phyloP scores from a whole-genome alignment of 1,140 invertebrate genomes.

The Formica exsecta region DNA sequence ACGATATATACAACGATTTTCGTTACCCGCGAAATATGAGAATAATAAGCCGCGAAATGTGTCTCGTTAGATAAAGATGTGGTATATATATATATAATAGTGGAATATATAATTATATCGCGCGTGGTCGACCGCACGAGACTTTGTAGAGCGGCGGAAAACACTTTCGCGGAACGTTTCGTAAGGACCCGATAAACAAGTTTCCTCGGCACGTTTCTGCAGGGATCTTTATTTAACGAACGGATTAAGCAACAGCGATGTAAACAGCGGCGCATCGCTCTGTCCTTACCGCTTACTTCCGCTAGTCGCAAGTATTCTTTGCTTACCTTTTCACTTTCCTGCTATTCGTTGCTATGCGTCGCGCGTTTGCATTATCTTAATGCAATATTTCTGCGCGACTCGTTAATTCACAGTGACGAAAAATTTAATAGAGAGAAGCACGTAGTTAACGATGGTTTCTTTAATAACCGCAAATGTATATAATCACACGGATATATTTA shows the following conservation, averaged over 20 bases:
- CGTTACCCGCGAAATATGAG: slow-evolving; percentile 28
- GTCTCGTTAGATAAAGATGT: not conserved
- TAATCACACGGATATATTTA: slow-evolving; percentile 10
- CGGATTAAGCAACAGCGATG: slow-evolving; percentile 66
- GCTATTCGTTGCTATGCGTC: not conserved
- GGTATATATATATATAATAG: not conserved
- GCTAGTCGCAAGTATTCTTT: not conserved
- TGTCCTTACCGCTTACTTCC: slow-evolving; percentile 58
- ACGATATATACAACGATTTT: slow-evolving; percentile 40
- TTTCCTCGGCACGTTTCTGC: slow-evolving; percentile 9
- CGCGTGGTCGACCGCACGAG: slow-evolving; percentile 5
- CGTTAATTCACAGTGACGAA: not conserved
- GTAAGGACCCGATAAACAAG: slow-evolving; percentile 46
- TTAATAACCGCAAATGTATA: not conserved
- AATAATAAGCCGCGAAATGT: slow-evolving; percentile 41
- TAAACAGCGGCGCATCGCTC: slow-evolving; percentile 38
- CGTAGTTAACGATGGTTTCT: not conserved
- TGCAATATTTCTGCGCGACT: not conserved
- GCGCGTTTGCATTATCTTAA: slow-evolving; percentile 19
- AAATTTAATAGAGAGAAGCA: slow-evolving; percentile 11
- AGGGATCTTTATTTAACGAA: slow-evolving; percentile 70
- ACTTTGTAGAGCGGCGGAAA: slow-evolving; percentile 32
- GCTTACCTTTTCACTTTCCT: slow-evolving; percentile 32
- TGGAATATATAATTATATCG: slow-evolving; percentile 32
- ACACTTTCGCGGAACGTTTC: slow-evolving; percentile 10